Evolutionary conservation across 2,888 invertebrate genomes (phyloP).

Genomic region (Eristalis arbustorum): DNA sequence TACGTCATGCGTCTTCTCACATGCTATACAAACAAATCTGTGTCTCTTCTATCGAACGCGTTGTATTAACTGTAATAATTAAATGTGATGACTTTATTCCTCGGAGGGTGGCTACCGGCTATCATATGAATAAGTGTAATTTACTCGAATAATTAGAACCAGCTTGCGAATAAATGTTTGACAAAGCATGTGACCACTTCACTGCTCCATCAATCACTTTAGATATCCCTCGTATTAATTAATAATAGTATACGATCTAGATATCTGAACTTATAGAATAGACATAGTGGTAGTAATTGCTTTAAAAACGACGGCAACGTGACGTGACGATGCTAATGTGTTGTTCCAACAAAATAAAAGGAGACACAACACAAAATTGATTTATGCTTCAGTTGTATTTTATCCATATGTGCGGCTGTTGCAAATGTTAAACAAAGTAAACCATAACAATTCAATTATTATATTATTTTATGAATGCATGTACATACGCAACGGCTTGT

Average conservation of each 20-base stretch:
- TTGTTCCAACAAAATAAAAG: not conserved
- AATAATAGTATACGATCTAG: constrained; percentile 35
- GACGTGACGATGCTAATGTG: constrained; percentile 5
- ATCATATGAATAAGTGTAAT: constrained; percentile 36
- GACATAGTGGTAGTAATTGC: constrained; percentile 17
- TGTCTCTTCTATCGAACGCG: not conserved
- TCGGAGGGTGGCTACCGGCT: constrained; percentile 21
- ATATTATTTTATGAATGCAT: not conserved
- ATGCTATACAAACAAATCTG: not conserved
- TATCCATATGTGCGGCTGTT: too few species aligned
- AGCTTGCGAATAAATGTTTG: constrained; percentile 51
- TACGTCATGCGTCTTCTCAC: not conserved
- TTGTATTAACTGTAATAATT: constrained; percentile 32
- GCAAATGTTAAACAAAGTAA: not conserved
- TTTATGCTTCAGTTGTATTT: too few species aligned
- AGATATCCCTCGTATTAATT: constrained; percentile 16
- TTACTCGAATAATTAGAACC: constrained; percentile 41
- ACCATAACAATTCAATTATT: not conserved
- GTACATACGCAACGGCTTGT: not conserved
- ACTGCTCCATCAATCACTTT: constrained; percentile 37
- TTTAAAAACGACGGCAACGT: constrained; percentile 19
- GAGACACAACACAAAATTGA: not conserved
- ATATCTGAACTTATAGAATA: constrained; percentile 7
- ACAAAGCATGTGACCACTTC: constrained; percentile 45
- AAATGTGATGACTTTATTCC: constrained; percentile 53